A percentile compares a stretch with the other conserved stretches of the same genome.
Conservation (phyloP, 2,797 vertebrate species). For the Vultur gryphus region DNA sequence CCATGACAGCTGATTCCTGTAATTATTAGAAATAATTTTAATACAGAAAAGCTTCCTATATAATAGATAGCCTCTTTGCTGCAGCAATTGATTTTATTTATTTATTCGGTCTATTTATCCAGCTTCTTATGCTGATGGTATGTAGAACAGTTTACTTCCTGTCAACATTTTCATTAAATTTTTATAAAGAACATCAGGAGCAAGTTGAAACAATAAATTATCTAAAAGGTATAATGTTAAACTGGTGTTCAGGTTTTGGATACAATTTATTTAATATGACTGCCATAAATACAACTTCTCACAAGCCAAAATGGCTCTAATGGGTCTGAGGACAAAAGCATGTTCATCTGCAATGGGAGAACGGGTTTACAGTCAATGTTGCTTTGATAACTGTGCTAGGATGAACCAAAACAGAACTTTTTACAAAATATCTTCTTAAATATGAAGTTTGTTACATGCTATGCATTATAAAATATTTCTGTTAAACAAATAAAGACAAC, state of each 20-base stretch:
- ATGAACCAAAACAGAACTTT: neutral
- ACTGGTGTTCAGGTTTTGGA: neutral
- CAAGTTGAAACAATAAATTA: slow-evolving; percentile 30
- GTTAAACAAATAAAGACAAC: neutral
- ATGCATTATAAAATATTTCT: neutral
- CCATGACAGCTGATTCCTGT: neutral
- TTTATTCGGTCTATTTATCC: neutral
- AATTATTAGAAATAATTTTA: neutral
- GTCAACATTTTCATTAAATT: neutral
- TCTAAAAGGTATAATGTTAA: slow-evolving; percentile 23
- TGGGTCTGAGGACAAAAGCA: neutral
- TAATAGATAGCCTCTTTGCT: neutral
- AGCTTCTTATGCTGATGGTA: neutral
- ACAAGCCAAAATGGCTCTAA: neutral
- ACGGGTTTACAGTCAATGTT: neutral
- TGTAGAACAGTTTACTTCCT: neutral
- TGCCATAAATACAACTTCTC: neutral
- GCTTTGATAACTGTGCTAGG: neutral
- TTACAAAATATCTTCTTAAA: neutral
- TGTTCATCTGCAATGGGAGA: neutral
- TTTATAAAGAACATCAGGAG: slow-evolving; percentile 27
- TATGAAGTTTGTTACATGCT: neutral
- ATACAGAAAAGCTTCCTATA: neutral
- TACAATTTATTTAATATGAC: neutral
- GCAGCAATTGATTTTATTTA: neutral